phyloP scores from a whole-genome alignment of 35 echinoderm and acorn worm species.

The Ptychodera flava region DNA sequence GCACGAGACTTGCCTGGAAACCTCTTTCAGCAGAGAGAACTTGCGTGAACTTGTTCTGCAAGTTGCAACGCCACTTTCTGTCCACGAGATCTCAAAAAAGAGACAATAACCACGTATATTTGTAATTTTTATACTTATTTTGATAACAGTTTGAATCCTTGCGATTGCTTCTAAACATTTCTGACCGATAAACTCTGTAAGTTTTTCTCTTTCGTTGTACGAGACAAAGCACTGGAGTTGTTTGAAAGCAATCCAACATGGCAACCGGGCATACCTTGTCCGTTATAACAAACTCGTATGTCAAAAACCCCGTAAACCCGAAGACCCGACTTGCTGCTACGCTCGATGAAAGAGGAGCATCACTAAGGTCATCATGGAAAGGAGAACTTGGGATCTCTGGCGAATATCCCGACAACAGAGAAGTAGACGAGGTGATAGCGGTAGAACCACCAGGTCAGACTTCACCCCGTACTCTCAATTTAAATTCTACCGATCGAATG shows the following conservation, averaged over 20 bases:
- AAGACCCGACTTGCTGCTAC: constrained; percentile 61
- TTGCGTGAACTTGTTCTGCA: background rate
- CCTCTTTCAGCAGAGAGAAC: too few relatives aligned
- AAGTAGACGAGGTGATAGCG: background rate
- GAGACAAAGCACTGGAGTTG: background rate
- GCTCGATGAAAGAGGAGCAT: constrained; percentile 47
- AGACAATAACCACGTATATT: background rate
- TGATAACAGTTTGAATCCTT: too few relatives aligned
- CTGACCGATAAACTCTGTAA: too few relatives aligned
- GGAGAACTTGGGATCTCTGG: background rate
- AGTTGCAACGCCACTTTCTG: background rate
- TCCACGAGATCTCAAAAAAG: background rate
- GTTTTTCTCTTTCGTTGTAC: too few relatives aligned
- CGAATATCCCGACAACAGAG: background rate
- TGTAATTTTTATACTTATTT: too few relatives aligned
- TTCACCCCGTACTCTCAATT: background rate
- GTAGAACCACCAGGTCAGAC: background rate
- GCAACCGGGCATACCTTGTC: constrained; percentile 80
- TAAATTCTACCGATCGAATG: constrained; percentile 4
- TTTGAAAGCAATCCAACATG: constrained; percentile 57
- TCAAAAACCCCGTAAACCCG: constrained; percentile 74
- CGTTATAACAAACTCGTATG: constrained; percentile 81
- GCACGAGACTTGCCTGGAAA: too few relatives aligned
- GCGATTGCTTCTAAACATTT: too few relatives aligned
- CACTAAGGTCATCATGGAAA: background rate